Evolutionary conservation across 2,113 vertebrate species (phyloP).

Genomic region (Phrynosoma platyrhinos): DNA sequence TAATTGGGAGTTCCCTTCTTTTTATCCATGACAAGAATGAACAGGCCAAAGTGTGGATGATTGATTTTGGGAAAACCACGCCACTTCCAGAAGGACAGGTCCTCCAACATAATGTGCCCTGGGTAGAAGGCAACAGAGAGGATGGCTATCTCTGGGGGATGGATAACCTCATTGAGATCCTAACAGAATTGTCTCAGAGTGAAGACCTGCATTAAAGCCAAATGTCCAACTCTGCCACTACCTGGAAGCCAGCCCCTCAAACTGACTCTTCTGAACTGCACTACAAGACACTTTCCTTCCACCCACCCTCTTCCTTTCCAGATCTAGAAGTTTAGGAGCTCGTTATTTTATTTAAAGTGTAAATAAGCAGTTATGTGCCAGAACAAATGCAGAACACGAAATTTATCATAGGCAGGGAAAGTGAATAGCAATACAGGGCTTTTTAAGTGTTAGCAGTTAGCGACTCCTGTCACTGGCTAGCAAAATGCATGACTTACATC

Average conservation of each 20-base stretch:
- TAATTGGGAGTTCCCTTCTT: conserved; percentile 97
- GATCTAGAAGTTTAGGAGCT: conserved; percentile 53
- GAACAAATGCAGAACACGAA: conserved; percentile 65
- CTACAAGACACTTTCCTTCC: conserved; percentile 78
- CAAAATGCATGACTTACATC: neutral
- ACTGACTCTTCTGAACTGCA: conserved; percentile 76
- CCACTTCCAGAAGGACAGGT: conserved; percentile 90
- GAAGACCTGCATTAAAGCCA: conserved; percentile 68
- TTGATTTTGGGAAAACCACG: conserved; percentile 98
- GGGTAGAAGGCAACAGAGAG: conserved; percentile 96
- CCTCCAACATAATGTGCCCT: conserved; percentile 86
- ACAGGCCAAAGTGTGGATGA: conserved; percentile 98
- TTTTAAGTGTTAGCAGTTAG: accelerated
- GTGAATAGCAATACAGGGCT: accelerated
- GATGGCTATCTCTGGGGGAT: conserved; percentile 96
- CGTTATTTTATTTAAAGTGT: conserved; percentile 61
- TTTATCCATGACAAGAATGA: conserved; percentile 95
- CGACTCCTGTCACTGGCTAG: neutral
- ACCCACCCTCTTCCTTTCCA: conserved; percentile 23
- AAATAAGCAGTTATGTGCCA: conserved; percentile 61
- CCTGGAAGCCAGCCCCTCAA: conserved; percentile 34
- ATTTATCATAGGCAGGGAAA: conserved; percentile 12
- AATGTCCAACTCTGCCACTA: conserved; percentile 39
- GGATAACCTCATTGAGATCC: conserved; percentile 93
- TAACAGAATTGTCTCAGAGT: conserved; percentile 80